Percentiles rank a stretch among this genome's conserved stretches.
phyloP scores from a whole-genome alignment of 2,797 vertebrate genomes.

The Coluber constrictor region DNA sequence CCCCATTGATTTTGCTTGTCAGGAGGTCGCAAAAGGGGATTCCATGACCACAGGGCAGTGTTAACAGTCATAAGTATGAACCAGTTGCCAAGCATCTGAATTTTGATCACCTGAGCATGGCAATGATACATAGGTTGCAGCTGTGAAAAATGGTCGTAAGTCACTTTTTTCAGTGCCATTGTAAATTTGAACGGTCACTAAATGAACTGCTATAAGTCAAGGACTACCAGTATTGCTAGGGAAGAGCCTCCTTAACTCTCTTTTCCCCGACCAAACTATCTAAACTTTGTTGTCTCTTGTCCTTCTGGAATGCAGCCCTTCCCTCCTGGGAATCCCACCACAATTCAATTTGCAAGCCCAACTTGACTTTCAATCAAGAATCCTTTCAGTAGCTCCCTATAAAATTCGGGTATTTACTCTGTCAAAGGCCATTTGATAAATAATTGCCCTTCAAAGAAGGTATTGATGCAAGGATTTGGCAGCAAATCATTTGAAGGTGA shows the following conservation, averaged over 20 bases:
- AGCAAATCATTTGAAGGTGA: neutral
- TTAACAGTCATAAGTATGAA: neutral
- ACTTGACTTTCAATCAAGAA: neutral
- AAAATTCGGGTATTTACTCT: neutral
- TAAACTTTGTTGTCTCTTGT: neutral
- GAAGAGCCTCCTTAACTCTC: neutral
- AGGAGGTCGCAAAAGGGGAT: neutral
- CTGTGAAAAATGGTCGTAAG: neutral
- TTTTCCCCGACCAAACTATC: neutral
- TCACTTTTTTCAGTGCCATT: neutral
- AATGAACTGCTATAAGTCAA: neutral
- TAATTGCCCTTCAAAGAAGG: neutral
- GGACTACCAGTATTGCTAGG: neutral
- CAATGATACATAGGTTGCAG: neutral
- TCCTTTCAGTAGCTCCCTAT: neutral
- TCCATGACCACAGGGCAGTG: rapidly evolving
- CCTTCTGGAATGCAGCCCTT: neutral
- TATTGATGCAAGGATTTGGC: neutral
- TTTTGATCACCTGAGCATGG: neutral
- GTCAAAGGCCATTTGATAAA: neutral
- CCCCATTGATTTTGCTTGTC: neutral
- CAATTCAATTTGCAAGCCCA: neutral
- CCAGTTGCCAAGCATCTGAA: neutral
- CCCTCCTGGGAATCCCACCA: neutral
- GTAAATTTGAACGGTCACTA: neutral